These are phyloP conservation scores for Euplagia quadripunctaria DNA, from an alignment of 2,888 invertebrate species.

Conservation along the genomic window DNA sequence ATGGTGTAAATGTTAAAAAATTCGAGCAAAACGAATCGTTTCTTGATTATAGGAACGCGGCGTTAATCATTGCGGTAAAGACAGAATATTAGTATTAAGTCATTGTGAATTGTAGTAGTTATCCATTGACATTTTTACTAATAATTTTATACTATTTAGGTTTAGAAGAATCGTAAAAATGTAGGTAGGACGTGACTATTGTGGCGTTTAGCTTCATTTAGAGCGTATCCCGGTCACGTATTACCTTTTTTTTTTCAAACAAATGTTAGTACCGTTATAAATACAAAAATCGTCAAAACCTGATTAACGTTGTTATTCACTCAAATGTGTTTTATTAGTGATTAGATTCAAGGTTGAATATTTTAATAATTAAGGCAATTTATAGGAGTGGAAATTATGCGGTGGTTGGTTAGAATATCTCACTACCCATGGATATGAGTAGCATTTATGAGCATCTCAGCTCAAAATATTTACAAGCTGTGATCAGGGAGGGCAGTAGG, in stretches of 20 bases:
- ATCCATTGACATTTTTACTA: not conserved
- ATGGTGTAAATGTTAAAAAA: no score
- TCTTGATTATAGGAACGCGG: no score
- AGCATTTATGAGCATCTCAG: not conserved
- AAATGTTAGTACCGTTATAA: not conserved
- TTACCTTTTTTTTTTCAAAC: not conserved
- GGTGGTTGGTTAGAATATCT: not conserved
- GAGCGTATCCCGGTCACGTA: slow-evolving; percentile 9
- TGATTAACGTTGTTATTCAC: not conserved
- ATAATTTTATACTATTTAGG: not conserved
- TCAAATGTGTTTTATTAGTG: not conserved
- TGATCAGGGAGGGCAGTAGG: not conserved
- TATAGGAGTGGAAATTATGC: not conserved
- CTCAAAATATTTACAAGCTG: not conserved
- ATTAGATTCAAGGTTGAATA: not conserved
- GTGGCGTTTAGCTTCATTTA: not conserved
- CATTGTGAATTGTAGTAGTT: not conserved
- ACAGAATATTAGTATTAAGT: not conserved
- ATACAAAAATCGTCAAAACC: not conserved
- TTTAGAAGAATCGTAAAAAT: not conserved
- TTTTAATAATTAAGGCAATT: not conserved
- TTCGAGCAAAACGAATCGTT: no score
- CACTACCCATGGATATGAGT: not conserved
- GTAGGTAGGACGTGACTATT: not conserved
- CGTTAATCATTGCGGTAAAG: not conserved